Percentiles rank a stretch among this genome's conserved stretches.
Conservation (phyloP, 2,113 vertebrate genomes). For the Mobula hypostoma region DNA sequence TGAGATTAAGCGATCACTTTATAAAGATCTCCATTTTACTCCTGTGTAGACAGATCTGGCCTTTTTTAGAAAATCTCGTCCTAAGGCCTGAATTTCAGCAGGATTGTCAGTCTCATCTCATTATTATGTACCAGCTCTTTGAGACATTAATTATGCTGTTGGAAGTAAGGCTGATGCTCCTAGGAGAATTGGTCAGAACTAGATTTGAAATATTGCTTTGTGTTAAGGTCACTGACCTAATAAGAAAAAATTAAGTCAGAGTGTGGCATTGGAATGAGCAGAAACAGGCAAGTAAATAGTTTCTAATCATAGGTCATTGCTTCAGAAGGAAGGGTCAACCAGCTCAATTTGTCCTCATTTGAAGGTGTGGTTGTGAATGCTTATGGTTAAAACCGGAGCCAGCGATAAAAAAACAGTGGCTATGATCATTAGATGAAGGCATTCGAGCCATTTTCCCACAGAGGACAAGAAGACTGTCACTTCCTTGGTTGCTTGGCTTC, state of each 20-base stretch:
- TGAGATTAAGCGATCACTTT: background rate
- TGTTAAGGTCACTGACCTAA: background rate
- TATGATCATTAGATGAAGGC: background rate
- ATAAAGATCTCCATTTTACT: background rate
- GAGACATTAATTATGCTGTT: background rate
- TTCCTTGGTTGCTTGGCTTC: background rate
- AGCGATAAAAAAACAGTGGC: background rate
- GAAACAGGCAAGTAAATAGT: background rate
- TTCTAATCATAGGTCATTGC: background rate
- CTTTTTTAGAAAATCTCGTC: background rate
- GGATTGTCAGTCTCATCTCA: background rate
- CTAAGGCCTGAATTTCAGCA: background rate
- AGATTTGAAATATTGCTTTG: background rate
- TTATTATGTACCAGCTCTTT: background rate
- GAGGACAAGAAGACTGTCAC: background rate
- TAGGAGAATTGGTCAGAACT: background rate
- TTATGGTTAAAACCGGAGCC: background rate
- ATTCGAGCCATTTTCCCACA: background rate
- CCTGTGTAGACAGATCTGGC: background rate
- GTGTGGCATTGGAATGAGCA: background rate
- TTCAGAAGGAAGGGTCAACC: background rate
- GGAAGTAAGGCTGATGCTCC: background rate
- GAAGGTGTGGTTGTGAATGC: background rate
- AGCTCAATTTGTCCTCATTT: background rate
- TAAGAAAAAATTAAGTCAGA: background rate